A percentile compares a stretch with the other conserved stretches of the same genome.
Evolutionary conservation across 2,888 invertebrate genomes (phyloP).

Genomic region (Amorpha juglandis): DNA sequence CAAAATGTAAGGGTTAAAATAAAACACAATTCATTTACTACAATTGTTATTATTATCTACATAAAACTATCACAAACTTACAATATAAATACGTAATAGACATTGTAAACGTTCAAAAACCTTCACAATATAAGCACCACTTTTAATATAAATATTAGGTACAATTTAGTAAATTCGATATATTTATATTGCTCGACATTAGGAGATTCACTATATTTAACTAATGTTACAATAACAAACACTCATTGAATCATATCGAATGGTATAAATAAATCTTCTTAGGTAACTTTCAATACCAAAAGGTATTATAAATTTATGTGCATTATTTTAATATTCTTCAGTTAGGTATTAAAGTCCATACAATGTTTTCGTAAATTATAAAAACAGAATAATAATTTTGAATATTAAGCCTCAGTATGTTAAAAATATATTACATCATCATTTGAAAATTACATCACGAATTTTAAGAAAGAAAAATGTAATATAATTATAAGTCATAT

Average conservation of each 20-base stretch:
- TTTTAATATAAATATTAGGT: constrained; percentile 11
- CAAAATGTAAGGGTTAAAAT: not conserved
- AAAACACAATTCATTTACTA: constrained; percentile 14
- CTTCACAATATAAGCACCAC: constrained; percentile 18
- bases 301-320: too few species aligned
- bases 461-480: too few species aligned
- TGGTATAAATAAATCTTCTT: too few species aligned
- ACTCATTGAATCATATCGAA: not conserved
- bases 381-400: too few species aligned
- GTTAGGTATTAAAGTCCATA: too few species aligned
- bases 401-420: too few species aligned
- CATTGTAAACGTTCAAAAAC: constrained; percentile 10
- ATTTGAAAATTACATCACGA: too few species aligned
- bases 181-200: constrained; percentile 14
- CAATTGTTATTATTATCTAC: constrained; percentile 7
- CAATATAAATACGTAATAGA: constrained; percentile 19
- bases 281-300: too few species aligned
- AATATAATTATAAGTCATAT: too few species aligned
- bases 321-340: too few species aligned
- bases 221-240: not conserved
- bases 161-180: constrained; percentile 18
- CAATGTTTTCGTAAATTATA: too few species aligned
- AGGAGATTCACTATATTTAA: constrained; percentile 7
- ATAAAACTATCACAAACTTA: constrained; percentile 21
- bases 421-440: too few species aligned